Evolutionary conservation across 2,113 vertebrate genomes (phyloP), one percentile per base, ranked within the genome.

Genomic region (Anarhynchus alexandrinus): DNA sequence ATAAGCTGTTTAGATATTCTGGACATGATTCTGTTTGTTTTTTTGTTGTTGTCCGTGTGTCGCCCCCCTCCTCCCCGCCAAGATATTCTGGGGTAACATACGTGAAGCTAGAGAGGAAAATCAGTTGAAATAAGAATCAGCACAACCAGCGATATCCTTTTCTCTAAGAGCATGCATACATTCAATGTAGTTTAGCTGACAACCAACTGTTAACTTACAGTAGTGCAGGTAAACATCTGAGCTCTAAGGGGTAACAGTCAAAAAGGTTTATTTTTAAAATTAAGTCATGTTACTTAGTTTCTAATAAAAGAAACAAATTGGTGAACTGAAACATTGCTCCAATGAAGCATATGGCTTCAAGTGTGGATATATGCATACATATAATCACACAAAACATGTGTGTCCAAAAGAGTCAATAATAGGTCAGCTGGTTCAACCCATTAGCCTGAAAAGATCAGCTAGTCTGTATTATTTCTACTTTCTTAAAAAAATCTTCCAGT

Each of bases 301-400:
- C 20, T 87, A 82, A 61, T 21, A 22, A 47, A 84, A 51, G 11
- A 72, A 88, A 67, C 4, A 43, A 42, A 54, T 43, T 49, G 49
- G 1, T 21, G 10, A 82, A 59, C 23, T 57, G 18, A 47, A 38
- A 43, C 10, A 40, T 81, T 3, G 0, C 2, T 74, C 8, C 34
- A 82, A 2, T 32, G 38, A 86, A 69, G 7, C 4, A n/a, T 42
- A 81, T 22, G 38, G 3, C 7, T 88, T 74, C 47, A 79, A 59
- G 5, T 20, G 9, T 54, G 7, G 6, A 12, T 70, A 19, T 25
- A 49, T 34, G 40, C 2, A 9, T 51, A 40, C 0, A 3, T 38
- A 66, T 19, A 82, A 54, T 30, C 20, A 54, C 15, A 76, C 6
- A 70, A 81, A 91, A 58, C 1, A 4, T 4, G 0, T 51, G 13